Conservation (phyloP, 2,888 invertebrate species). For the Caenorhabditis sinica region DNA sequence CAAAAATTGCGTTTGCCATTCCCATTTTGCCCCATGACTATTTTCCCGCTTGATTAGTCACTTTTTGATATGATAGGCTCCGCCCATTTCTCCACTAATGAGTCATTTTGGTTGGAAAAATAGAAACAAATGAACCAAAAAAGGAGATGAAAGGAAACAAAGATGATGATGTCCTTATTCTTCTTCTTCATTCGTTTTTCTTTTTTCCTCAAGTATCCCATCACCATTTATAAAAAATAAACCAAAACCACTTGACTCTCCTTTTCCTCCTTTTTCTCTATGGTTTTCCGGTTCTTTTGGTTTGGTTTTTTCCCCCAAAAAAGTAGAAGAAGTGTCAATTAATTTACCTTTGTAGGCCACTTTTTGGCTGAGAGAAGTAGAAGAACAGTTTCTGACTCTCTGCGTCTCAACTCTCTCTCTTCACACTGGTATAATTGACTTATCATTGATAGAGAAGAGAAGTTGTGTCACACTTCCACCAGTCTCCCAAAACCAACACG, state of each 20-base stretch:
- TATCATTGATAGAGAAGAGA: background rate
- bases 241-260: constrained; percentile 36
- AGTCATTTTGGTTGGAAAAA: no score
- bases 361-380: background rate
- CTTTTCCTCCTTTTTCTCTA: background rate
- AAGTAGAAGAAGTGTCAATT: constrained; percentile 22
- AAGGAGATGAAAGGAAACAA: background rate
- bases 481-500: background rate
- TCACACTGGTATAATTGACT: constrained; percentile 7
- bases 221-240: constrained; percentile 26
- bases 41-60: no score
- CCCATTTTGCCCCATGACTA: no score
- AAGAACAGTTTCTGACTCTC: background rate
- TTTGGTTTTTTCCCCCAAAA: background rate
- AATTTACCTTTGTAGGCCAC: constrained; percentile 13
- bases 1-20: no score
- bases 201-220: constrained; percentile 10
- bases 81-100: no score
- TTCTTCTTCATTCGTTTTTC: background rate
- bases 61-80: no score
- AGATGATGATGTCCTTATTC: background rate
- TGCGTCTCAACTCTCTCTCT: background rate
- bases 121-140: background rate
- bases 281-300: constrained; percentile 29
- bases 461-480: background rate